These are phyloP conservation scores for Calidris pygmaea DNA, from an alignment of 2,113 vertebrate genomes.

Conservation along the genomic window DNA sequence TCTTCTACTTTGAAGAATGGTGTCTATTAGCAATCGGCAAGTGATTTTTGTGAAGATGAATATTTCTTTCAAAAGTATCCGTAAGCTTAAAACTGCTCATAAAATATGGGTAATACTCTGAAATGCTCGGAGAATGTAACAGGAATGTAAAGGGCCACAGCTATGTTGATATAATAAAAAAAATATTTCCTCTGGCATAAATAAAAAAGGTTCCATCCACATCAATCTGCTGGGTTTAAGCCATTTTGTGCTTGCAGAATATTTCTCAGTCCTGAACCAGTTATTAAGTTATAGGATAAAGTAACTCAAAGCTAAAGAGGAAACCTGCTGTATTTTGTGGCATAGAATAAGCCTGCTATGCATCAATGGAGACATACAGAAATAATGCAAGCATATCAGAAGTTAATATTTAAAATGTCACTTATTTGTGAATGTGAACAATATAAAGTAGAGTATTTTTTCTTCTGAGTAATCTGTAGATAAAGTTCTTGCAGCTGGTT, in stretches of 20 bases:
- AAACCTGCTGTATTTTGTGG: background rate
- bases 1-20: background rate
- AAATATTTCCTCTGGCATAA: slow-evolving; percentile 23
- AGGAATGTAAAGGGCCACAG: slow-evolving; percentile 15
- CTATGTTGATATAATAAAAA: background rate
- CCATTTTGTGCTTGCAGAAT: background rate
- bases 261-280: background rate
- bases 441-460: background rate
- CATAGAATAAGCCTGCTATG: background rate
- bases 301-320: background rate
- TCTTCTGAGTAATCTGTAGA: background rate
- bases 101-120: slow-evolving; percentile 2
- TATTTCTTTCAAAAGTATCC: slow-evolving; percentile 18
- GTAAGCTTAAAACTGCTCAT: background rate
- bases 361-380: background rate
- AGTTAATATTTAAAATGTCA: background rate
- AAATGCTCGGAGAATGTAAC: background rate
- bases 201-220: background rate
- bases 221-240: background rate
- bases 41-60: background rate
- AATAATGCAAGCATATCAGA: background rate
- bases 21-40: background rate
- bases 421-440: background rate
- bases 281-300: background rate
- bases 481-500: background rate